phyloP scores from a whole-genome alignment of 2,797 vertebrate species.

The Apogon hyalosoma region DNA sequence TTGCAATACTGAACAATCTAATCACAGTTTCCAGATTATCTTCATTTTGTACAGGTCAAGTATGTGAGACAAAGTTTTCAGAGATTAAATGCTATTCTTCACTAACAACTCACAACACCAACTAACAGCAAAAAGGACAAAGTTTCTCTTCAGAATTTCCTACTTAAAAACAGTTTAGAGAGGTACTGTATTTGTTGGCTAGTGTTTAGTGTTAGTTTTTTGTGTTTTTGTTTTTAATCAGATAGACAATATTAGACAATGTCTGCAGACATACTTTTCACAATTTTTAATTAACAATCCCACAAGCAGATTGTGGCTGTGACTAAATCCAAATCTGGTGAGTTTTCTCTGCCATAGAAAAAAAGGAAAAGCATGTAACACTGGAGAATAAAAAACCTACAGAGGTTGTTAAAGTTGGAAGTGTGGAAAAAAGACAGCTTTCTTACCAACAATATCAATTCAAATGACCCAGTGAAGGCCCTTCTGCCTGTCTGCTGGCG shows the following conservation, averaged over 20 bases:
- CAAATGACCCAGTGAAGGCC: slow-evolving; percentile 10
- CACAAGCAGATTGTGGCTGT: not conserved
- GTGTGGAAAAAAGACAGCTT: not conserved
- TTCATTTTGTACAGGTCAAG: no score
- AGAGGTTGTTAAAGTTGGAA: slow-evolving; percentile 16
- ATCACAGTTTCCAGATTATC: no score
- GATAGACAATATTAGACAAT: no score
- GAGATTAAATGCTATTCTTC: not conserved
- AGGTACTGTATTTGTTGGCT: not conserved
- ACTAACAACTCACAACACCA: no score
- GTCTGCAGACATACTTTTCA: not conserved
- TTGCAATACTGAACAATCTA: no score
- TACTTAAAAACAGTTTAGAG: not conserved
- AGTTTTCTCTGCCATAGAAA: not conserved
- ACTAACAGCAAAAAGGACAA: not conserved
- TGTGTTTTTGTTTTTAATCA: no score
- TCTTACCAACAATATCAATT: slow-evolving; percentile 29
- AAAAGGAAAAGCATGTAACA: slow-evolving; percentile 1
- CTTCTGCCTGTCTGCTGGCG: slow-evolving; percentile 2
- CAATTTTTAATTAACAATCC: not conserved
- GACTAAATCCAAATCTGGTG: slow-evolving; percentile 6
- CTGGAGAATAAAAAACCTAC: slow-evolving; percentile 6
- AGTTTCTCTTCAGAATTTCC: not conserved
- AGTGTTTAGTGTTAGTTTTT: not conserved
- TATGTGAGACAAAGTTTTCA: not conserved